These are phyloP conservation scores for Chelon auratus DNA, from an alignment of 2,797 vertebrate species.

Conservation along the genomic window DNA sequence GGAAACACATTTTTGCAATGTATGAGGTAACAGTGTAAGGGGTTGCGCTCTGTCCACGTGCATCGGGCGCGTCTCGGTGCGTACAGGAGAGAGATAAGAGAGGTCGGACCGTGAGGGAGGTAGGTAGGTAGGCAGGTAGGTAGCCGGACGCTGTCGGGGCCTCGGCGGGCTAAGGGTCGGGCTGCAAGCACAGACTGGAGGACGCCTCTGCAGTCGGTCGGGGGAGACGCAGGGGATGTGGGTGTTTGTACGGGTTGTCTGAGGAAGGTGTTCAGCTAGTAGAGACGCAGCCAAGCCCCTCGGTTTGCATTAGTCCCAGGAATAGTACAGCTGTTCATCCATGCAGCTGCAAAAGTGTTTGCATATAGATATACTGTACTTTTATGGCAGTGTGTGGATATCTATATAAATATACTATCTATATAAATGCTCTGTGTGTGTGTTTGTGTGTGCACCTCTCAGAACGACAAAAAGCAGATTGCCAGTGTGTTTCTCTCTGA, in stretches of 20 bases:
- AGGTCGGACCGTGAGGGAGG: conserved; percentile 62
- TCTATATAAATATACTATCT: neutral
- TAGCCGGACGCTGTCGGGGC: conserved; percentile 46
- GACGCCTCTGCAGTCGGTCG: neutral
- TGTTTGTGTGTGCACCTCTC: conserved; percentile 31
- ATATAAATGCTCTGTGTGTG: neutral
- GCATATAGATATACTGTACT: conserved; percentile 55
- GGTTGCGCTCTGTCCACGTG: conserved; percentile 20
- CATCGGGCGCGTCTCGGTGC: conserved; percentile 35
- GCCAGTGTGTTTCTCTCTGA: conserved; percentile 32
- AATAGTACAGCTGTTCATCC: conserved; percentile 42
- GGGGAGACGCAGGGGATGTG: neutral
- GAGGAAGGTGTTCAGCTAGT: conserved; percentile 3
- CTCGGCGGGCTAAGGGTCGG: conserved; percentile 17
- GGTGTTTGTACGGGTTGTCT: neutral
- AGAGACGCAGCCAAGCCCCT: conserved; percentile 20
- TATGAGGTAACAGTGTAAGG: conserved; percentile 67
- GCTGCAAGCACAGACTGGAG: conserved; percentile 14
- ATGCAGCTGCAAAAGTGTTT: conserved; percentile 45
- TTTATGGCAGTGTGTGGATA: conserved; percentile 42
- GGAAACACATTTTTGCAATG: conserved; percentile 36
- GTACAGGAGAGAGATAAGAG: conserved; percentile 30
- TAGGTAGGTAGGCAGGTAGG: conserved; percentile 68
- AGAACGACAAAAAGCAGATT: conserved; percentile 24
- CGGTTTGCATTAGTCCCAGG: conserved; percentile 39